A percentile compares a stretch with the other conserved stretches of the same genome.
These are phyloP conservation scores for Drosophila subobscura DNA, from an alignment of 1,140 invertebrate genomes.

Conservation along the genomic window DNA sequence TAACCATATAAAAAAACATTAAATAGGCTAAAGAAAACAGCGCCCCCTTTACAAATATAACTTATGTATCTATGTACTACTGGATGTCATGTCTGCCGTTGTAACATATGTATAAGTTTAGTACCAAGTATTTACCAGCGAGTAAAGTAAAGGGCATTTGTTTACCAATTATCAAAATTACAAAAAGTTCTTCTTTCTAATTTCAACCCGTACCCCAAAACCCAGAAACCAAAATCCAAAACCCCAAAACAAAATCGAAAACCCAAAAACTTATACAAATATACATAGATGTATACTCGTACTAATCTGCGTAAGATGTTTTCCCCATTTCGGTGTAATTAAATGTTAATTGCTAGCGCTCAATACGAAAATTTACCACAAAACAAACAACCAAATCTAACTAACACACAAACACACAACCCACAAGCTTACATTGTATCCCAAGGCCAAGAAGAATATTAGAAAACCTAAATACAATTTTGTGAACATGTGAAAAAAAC, in stretches of 20 bases:
- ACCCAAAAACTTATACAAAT: slow-evolving; percentile 22
- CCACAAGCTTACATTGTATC: slow-evolving; percentile 33
- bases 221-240: background rate
- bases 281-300: slow-evolving; percentile 32
- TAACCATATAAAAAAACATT: slow-evolving; percentile 39
- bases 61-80: slow-evolving; percentile 28
- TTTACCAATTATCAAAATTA: slow-evolving; percentile 34
- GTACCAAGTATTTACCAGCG: slow-evolving; percentile 46
- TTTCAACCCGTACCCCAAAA: slow-evolving; percentile 3
- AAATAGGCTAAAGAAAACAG: slow-evolving; percentile 21
- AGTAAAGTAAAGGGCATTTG: slow-evolving; percentile 41
- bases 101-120: slow-evolving; percentile 61
- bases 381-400: slow-evolving; percentile 29
- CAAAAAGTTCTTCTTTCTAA: slow-evolving; percentile 4
- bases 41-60: slow-evolving; percentile 21
- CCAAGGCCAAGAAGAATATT: slow-evolving; percentile 55
- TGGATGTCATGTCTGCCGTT: slow-evolving; percentile 55
- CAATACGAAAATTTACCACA: slow-evolving; percentile 41
- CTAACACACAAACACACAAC: slow-evolving; percentile 14
- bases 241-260: slow-evolving; percentile 7
- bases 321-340: slow-evolving; percentile 68
- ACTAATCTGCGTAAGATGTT: slow-evolving; percentile 56
- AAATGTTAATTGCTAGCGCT: slow-evolving; percentile 69
- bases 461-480: slow-evolving; percentile 60
- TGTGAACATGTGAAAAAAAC: slow-evolving; percentile 73